Conservation (phyloP, 1,140 invertebrate species). For the Colletes latitarsis region DNA sequence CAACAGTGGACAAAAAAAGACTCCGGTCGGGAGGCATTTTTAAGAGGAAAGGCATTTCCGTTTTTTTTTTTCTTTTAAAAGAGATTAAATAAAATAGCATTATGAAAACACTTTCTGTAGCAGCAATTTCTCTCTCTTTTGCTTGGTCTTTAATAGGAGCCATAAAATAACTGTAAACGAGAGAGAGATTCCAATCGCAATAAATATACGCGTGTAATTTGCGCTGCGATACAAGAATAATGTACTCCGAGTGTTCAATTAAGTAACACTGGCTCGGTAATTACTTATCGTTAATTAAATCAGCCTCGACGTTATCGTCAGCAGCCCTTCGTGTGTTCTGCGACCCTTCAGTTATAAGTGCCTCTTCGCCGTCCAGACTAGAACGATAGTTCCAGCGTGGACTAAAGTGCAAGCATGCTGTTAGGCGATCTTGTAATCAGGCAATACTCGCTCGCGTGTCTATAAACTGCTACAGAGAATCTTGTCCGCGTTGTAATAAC, state of each 20-base stretch:
- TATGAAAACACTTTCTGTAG: neutral
- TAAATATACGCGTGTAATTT: slow-evolving; percentile 43
- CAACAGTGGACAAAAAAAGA: slow-evolving; percentile 9
- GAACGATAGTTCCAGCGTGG: neutral
- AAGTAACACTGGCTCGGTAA: slow-evolving; percentile 45
- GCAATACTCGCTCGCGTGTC: neutral
- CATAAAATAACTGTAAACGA: neutral
- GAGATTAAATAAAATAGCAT: slow-evolving; percentile 29
- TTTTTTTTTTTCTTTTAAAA: neutral
- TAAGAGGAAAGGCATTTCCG: neutral
- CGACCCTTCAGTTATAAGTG: slow-evolving; percentile 2
- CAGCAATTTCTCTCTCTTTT: neutral
- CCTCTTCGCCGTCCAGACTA: neutral
- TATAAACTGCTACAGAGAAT: neutral
- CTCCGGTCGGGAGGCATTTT: neutral
- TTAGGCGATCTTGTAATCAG: slow-evolving; percentile 8
- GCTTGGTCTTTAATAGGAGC: neutral
- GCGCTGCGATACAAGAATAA: slow-evolving; percentile 38
- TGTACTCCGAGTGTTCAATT: slow-evolving; percentile 28
- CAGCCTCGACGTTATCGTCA: slow-evolving; percentile 38
- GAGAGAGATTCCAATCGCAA: slow-evolving; percentile 42
- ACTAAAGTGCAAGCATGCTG: neutral
- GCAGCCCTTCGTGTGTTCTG: slow-evolving; percentile 19
- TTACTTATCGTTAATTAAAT: slow-evolving; percentile 70
- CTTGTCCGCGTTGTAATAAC: neutral